phyloP scores from a whole-genome alignment of 2,888 invertebrate species.

The Protodeltote pygarga region DNA sequence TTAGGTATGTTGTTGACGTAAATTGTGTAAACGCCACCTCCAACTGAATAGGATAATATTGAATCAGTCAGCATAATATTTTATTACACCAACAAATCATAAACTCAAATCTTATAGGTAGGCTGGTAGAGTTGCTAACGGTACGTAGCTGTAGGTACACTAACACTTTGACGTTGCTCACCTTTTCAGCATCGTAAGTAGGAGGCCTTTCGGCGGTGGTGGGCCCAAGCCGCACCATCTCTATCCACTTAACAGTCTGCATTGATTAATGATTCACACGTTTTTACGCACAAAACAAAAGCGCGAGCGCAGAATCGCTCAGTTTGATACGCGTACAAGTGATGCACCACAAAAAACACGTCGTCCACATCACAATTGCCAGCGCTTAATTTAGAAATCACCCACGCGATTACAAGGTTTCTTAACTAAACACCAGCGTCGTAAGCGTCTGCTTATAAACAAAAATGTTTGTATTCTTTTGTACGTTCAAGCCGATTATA shows the following conservation, averaged over 20 bases:
- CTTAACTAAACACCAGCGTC: slow-evolving; percentile 65
- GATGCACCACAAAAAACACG: slow-evolving; percentile 64
- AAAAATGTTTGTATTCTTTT: slow-evolving; percentile 61
- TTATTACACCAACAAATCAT: slow-evolving; percentile 11
- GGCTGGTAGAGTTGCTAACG: slow-evolving; percentile 51
- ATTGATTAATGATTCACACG: slow-evolving; percentile 63
- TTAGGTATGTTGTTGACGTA: slow-evolving; percentile 32
- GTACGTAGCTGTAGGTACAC: too few species aligned
- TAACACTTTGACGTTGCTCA: too few species aligned
- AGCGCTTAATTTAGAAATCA: slow-evolving; percentile 76
- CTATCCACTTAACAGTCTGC: slow-evolving; percentile 83
- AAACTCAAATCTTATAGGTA: too few species aligned
- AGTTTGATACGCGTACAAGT: slow-evolving; percentile 45
- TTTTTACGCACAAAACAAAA: slow-evolving; percentile 53
- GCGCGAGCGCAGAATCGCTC: slow-evolving; percentile 30
- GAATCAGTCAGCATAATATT: slow-evolving; percentile 23
- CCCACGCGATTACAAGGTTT: slow-evolving; percentile 77
- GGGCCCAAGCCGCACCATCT: slow-evolving; percentile 80
- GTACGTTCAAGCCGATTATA: slow-evolving; percentile 56
- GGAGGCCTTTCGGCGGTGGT: slow-evolving; percentile 65
- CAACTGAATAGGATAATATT: slow-evolving; percentile 25
- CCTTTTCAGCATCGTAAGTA: slow-evolving; percentile 77
- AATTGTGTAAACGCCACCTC: slow-evolving; percentile 33
- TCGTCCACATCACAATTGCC: slow-evolving; percentile 68
- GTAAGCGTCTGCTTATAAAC: slow-evolving; percentile 75